phyloP scores from a whole-genome alignment of 2,797 vertebrate species.

The Bradypodion pumilum region DNA sequence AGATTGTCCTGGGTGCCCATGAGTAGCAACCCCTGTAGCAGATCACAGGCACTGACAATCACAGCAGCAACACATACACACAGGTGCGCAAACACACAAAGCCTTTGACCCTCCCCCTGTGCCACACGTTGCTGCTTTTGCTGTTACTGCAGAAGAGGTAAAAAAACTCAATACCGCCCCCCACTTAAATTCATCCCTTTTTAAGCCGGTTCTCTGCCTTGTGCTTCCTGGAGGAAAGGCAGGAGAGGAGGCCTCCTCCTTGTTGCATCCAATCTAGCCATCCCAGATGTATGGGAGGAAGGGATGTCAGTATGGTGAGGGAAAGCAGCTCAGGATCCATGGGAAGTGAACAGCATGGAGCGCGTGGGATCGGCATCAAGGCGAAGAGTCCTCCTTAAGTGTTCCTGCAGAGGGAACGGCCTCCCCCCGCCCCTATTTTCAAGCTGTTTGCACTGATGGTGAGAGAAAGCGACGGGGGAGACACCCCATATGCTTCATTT shows the following conservation, averaged over 20 bases:
- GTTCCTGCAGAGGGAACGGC: background rate
- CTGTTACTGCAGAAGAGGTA: background rate
- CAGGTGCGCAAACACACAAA: background rate
- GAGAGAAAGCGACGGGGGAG: background rate
- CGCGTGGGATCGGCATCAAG: background rate
- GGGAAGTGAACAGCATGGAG: background rate
- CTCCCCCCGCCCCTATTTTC: background rate
- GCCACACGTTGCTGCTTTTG: constrained; percentile 11
- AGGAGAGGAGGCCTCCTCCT: no score
- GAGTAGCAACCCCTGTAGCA: constrained; percentile 6
- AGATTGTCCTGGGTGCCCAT: constrained; percentile 25
- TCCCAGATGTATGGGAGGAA: background rate
- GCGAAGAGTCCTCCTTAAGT: background rate
- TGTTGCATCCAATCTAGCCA: background rate
- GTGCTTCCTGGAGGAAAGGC: background rate
- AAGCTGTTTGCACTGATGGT: background rate
- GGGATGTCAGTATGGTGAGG: background rate
- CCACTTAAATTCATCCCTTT: no score
- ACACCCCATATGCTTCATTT: background rate
- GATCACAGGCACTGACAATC: constrained; percentile 11
- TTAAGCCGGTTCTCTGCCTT: background rate
- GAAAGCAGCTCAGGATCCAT: background rate
- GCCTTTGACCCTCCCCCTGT: background rate
- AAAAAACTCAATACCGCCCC: background rate
- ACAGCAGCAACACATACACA: constrained; percentile 23